Percentiles rank a stretch among this genome's conserved stretches.
phyloP scores from a whole-genome alignment of 2,113 vertebrate species.

The Oxyura jamaicensis region DNA sequence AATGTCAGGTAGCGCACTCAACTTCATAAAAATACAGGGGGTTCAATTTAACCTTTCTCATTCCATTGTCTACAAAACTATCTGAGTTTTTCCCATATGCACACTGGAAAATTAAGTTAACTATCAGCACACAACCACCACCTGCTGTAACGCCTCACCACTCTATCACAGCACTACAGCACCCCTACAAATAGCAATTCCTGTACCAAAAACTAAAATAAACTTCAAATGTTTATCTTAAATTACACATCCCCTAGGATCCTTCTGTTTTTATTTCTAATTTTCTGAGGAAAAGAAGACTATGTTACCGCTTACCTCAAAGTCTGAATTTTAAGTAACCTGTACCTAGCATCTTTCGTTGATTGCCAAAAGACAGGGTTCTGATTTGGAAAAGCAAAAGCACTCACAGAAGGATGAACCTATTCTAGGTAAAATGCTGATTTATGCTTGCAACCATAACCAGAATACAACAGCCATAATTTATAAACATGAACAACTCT shows the following conservation, averaged over 20 bases:
- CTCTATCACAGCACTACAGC: neutral
- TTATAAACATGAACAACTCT: neutral
- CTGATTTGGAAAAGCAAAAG: neutral
- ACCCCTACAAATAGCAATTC: neutral
- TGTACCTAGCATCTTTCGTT: neutral
- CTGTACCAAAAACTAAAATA: neutral
- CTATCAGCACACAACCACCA: neutral
- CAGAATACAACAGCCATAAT: neutral
- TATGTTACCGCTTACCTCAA: neutral
- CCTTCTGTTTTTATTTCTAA: neutral
- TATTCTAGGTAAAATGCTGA: neutral
- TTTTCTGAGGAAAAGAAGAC: neutral
- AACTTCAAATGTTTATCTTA: neutral
- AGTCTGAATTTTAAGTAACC: neutral
- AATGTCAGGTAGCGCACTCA: neutral
- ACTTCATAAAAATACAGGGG: neutral
- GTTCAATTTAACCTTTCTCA: neutral
- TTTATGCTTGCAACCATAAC: neutral
- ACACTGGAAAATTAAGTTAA: neutral
- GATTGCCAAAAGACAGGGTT: neutral
- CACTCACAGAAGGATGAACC: neutral
- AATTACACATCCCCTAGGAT: neutral
- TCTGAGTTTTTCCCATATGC: neutral
- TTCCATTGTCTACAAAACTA: neutral
- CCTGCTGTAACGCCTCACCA: rapidly evolving